phyloP scores from a whole-genome alignment of 2,888 invertebrate species.

The Spicauda simplicius region DNA sequence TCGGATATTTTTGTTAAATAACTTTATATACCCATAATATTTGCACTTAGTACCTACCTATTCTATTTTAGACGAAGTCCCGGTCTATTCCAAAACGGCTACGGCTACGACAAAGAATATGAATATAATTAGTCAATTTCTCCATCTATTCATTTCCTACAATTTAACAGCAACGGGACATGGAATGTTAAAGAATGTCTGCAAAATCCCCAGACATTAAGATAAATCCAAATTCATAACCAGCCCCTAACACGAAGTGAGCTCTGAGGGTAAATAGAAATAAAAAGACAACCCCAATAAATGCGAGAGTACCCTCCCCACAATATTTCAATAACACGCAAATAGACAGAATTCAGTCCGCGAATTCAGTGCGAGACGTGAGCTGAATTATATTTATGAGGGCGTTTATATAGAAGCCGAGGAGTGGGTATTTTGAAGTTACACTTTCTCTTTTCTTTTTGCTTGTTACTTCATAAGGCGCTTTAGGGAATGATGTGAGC shows the following conservation, averaged over 20 bases:
- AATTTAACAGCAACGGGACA: neutral
- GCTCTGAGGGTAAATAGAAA: slow-evolving; percentile 33
- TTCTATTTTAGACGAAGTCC: too few species aligned
- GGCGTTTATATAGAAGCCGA: slow-evolving; percentile 5
- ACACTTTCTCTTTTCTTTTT: too few species aligned
- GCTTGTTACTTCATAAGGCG: too few species aligned
- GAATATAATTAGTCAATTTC: too few species aligned
- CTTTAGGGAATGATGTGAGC: too few species aligned
- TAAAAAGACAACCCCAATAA: slow-evolving; percentile 37
- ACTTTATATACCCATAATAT: too few species aligned
- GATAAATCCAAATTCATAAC: slow-evolving; percentile 36
- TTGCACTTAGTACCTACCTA: too few species aligned
- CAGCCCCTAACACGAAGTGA: slow-evolving; percentile 25
- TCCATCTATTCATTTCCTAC: slow-evolving; percentile 3
- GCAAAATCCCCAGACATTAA: slow-evolving; percentile 28
- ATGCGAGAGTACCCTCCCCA: slow-evolving; percentile 33
- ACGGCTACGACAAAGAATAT: too few species aligned
- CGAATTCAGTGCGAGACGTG: slow-evolving; percentile 27
- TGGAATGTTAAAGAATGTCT: slow-evolving; percentile 13
- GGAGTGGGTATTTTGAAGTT: too few species aligned
- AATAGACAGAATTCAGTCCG: slow-evolving; percentile 32
- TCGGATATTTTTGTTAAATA: too few species aligned
- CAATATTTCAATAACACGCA: slow-evolving; percentile 41
- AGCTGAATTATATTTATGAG: slow-evolving; percentile 24
- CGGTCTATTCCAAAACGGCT: too few species aligned